Evolutionary conservation across 1,140 invertebrate genomes (phyloP).

Genomic region (Hyphantria cunea): DNA sequence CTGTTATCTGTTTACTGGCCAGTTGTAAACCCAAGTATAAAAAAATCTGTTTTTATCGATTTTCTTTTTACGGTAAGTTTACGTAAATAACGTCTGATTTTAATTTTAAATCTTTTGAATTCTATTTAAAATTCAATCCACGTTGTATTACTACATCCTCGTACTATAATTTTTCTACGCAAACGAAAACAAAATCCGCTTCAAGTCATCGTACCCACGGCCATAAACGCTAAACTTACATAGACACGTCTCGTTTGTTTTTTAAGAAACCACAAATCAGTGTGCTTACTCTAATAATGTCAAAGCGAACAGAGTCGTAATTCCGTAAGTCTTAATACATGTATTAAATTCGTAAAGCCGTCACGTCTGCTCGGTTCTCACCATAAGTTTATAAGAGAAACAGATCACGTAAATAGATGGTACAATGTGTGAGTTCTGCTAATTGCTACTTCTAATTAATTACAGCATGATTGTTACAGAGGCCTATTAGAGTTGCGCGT

Average conservation of each 20-base stretch:
- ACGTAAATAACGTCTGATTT: no score
- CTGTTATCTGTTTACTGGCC: neutral
- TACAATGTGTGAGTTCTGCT: conserved; percentile 55
- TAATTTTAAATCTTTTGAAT: no score
- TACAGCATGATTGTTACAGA: conserved; percentile 23
- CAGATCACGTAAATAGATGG: conserved; percentile 56
- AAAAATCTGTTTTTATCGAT: no score
- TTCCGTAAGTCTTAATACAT: conserved; percentile 7
- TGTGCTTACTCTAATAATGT: conserved; percentile 25
- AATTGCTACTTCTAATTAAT: conserved; percentile 64
- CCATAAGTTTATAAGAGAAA: conserved; percentile 35
- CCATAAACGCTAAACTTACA: conserved; percentile 10
- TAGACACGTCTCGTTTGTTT: conserved; percentile 27
- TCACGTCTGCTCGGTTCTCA: conserved; percentile 51
- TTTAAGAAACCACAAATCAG: conserved; percentile 24
- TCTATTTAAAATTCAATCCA: neutral
- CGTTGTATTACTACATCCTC: conserved; percentile 1
- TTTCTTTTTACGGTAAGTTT: no score
- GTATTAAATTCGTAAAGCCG: conserved; percentile 21
- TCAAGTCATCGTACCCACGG: conserved; percentile 21
- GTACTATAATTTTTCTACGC: conserved; percentile 9
- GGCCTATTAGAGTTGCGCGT: conserved; percentile 14
- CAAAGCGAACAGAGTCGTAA: conserved; percentile 6
- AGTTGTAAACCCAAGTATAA: neutral
- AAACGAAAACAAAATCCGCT: conserved; percentile 23